Base-by-base conservation (phyloP, 2,113 vertebrate species). In the Leiothrix lutea region DNA sequence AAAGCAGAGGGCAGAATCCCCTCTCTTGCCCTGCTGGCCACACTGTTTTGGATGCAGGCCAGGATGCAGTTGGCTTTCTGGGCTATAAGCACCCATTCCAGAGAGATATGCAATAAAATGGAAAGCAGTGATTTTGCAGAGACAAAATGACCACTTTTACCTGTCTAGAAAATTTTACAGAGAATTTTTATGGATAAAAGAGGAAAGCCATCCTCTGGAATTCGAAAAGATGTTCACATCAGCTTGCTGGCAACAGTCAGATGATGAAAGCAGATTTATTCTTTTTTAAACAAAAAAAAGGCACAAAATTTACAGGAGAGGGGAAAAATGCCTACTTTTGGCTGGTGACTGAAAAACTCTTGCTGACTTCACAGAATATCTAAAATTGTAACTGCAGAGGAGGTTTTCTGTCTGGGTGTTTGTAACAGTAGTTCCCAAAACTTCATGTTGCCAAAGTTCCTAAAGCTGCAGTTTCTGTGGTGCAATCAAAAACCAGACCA, bases 261-360 rank as follows among this genome's bases (percentile, higher is more conserved):
- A 78, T 87, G 74, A 91, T 61, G 35, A 91, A 95, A 91, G 80
- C 50, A 84, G 45, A 60, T 87, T 91, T 87, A 75, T 38, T 86
- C 44, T 45, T 67, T 45, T 7, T 31, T 87, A 91, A 95, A 88
- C 33, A 74, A 94, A 89, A 78, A 33, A 24, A 83, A 79, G 70
- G 56, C 44, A 91, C 24, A 91, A 65, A 71, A 62, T 56, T 42
- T 74, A 56, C 17, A n/a, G 48, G 15, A 33, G 21, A 10, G 14
- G 7, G 2, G 4, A 3, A 23, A 73, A 62, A 26, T 35, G 13
- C 26, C 60, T 86, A 8, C 64, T 79, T 93, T 78, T 91, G 53
- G 61, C 72, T 80, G n/a, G 31, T 67, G 45, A 31, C 53, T 92
- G 89, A 72, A 31, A 91, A 77, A 72, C 28, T 67, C 87, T 82